Evolutionary conservation across 2,797 vertebrate species (phyloP), one percentile per base, ranked within the genome.

Genomic region (Gastrophryne carolinensis): DNA sequence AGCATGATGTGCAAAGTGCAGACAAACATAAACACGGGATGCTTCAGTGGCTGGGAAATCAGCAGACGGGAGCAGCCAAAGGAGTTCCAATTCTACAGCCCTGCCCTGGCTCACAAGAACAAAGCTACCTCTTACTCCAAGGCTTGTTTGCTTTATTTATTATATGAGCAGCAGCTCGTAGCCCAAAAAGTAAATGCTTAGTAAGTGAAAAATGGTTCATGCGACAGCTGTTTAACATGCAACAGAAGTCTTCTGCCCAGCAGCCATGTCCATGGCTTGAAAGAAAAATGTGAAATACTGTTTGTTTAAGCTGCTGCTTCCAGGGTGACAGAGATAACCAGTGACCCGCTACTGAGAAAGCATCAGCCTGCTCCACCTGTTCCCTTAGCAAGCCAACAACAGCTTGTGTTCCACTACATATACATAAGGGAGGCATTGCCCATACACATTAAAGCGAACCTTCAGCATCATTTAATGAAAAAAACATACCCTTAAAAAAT

Each of bases 1-100:
- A 72, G 53, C 75, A 65, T 72, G 75, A 78, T 78, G 75, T 72
- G 67, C 50, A 78, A 72, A 78, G 68, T 69, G 68, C 52, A 78
- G 68, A 61, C 75, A 78, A 65, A 78, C 50, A 58, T 27, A 72
- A 71, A 54, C 67, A 70, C 49, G 74, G 57, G 34, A 77, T 77
- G 67, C 66, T 77, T 77, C 66, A 77, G 37, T 77, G 61, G 60
- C 19, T 64, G 50, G 29, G 39, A 66, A 72, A 72, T 71, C 50
- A 58, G 61, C 52, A 58, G 61, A 37, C 41, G 67, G 41, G 4
- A 57, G 32, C n/a, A 68, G 30, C 72, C 23, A n/a, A 72, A 58
- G 37, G 23, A 65, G 15, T 47, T 37, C 47, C 57, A 70, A 27
- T 32, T 34, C 56, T 29, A 27, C 54, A 26, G 50, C n/a, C n/a